These are phyloP conservation scores for Epizoanthus ramosus DNA, from an alignment of 92 coral and sea anemone genomes.

Conservation along the genomic window DNA sequence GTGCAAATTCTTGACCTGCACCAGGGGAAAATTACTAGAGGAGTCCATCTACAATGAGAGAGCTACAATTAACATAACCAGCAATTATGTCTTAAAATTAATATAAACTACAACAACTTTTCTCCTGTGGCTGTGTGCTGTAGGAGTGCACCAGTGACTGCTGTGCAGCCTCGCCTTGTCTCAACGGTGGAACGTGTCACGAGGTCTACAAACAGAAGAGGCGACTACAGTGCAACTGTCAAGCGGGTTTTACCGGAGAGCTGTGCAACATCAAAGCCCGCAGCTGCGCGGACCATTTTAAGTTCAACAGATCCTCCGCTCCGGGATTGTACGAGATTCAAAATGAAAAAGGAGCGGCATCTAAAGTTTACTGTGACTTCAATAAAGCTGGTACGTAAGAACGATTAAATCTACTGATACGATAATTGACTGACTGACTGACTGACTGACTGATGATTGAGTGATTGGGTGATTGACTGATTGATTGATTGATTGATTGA, in stretches of 20 bases:
- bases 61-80: too few species aligned
- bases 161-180: neutral
- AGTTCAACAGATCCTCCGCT: slow-evolving; percentile 5
- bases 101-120: too few species aligned
- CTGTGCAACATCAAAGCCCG: slow-evolving; percentile 9
- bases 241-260: slow-evolving; percentile 13
- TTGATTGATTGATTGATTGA: too few species aligned
- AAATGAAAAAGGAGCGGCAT: neutral
- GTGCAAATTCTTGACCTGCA: too few species aligned
- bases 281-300: slow-evolving; percentile 15
- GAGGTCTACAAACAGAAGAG: neutral
- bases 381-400: neutral
- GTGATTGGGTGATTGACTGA: too few species aligned
- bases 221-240: slow-evolving; percentile 9
- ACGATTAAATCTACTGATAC: neutral
- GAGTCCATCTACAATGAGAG: too few species aligned
- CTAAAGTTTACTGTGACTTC: neutral
- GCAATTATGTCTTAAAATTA: too few species aligned
- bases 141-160: slow-evolving; percentile 5
- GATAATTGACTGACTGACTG: too few species aligned
- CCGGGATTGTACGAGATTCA: slow-evolving; percentile 1
- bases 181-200: slow-evolving; percentile 21
- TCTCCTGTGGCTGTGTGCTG: neutral
- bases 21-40: too few species aligned
- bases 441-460: too few species aligned